A percentile compares a stretch with the other conserved stretches of the same genome.
Evolutionary conservation across 1,140 invertebrate genomes (phyloP).

Genomic region (Drosophila novamexicana): DNA sequence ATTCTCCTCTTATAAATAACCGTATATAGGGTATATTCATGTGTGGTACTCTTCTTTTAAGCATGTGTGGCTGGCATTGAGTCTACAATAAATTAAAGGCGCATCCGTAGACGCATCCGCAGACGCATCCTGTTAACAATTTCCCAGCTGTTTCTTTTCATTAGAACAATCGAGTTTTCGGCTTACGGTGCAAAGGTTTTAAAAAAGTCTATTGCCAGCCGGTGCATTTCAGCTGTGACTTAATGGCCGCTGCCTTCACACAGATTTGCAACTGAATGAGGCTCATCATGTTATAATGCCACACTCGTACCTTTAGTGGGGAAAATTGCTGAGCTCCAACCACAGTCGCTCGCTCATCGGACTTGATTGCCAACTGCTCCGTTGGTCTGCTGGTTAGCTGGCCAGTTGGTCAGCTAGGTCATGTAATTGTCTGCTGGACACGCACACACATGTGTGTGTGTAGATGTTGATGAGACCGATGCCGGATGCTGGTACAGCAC

Average conservation of each 20-base stretch:
- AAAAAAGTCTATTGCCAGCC: slow-evolving; percentile 10
- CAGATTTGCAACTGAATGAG: slow-evolving; percentile 67
- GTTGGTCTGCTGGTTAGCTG: slow-evolving; percentile 17
- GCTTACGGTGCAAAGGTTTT: slow-evolving; percentile 35
- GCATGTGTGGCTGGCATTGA: slow-evolving; percentile 20
- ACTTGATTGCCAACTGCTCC: slow-evolving; percentile 49
- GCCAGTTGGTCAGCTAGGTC: slow-evolving; percentile 38
- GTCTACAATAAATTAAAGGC: slow-evolving; percentile 69
- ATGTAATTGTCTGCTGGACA: slow-evolving; percentile 68
- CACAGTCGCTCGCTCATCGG: slow-evolving; percentile 51
- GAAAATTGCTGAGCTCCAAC: slow-evolving; percentile 61
- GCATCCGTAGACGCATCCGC: slow-evolving; percentile 69
- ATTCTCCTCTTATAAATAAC: no score
- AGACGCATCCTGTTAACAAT: slow-evolving; percentile 75
- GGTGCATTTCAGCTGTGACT: slow-evolving; percentile 21
- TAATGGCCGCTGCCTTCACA: slow-evolving; percentile 17
- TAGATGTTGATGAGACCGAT: slow-evolving; percentile 29
- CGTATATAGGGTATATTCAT: background rate
- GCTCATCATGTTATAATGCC: slow-evolving; percentile 77
- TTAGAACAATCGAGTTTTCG: slow-evolving; percentile 70
- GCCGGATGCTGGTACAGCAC: slow-evolving; percentile 40
- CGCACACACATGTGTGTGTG: slow-evolving; percentile 31
- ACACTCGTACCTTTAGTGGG: slow-evolving; percentile 41
- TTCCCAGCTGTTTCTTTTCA: slow-evolving; percentile 46
- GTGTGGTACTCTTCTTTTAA: background rate